Evolutionary conservation across 2,113 vertebrate species (phyloP).

Genomic region (Amphiprion ocellaris): DNA sequence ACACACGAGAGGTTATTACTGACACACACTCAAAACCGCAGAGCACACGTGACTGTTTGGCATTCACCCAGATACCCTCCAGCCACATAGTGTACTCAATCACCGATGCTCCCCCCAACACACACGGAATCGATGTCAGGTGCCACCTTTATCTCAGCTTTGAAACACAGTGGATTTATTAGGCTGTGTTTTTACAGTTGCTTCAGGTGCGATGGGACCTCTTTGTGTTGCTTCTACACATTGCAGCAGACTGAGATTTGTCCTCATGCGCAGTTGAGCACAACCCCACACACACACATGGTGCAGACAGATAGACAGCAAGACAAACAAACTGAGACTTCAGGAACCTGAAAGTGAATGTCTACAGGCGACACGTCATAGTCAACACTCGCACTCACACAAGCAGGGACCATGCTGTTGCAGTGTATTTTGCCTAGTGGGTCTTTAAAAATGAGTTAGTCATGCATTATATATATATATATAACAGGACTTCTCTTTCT

Average conservation of each 20-base stretch:
- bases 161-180: slow-evolving; percentile 32
- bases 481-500: slow-evolving; percentile 32
- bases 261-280: slow-evolving; percentile 25
- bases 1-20: slow-evolving; percentile 35
- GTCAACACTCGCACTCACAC: slow-evolving; percentile 1
- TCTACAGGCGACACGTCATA: not conserved
- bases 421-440: slow-evolving; percentile 45
- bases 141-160: slow-evolving; percentile 19
- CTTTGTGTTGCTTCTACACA: not conserved
- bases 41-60: slow-evolving; percentile 57
- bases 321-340: slow-evolving; percentile 1
- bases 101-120: slow-evolving; percentile 10
- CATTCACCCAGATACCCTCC: slow-evolving; percentile 52
- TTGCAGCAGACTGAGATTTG: slow-evolving; percentile 18
- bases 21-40: slow-evolving; percentile 25
- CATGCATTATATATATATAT: slow-evolving; percentile 75
- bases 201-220: slow-evolving; percentile 6
- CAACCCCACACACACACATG: slow-evolving; percentile 4
- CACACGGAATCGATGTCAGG: slow-evolving; percentile 14
- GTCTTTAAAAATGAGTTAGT: slow-evolving; percentile 70
- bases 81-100: slow-evolving; percentile 25
- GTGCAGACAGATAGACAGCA: not conserved
- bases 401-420: not conserved
- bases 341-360: not conserved
- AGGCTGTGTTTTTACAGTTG: slow-evolving; percentile 19